Evolutionary conservation across 2,888 invertebrate species (phyloP).

Genomic region (Leptinotarsa juncta): DNA sequence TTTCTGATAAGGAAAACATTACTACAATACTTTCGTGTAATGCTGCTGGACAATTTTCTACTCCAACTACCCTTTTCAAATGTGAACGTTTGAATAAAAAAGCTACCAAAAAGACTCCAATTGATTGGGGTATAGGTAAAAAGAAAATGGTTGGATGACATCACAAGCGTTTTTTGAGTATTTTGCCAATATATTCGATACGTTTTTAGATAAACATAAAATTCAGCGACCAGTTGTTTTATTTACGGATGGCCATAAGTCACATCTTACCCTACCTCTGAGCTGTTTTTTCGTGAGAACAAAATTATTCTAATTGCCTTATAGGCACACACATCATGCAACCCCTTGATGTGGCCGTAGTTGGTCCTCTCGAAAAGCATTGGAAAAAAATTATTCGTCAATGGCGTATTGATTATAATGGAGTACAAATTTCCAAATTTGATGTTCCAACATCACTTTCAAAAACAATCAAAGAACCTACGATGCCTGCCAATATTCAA

Average conservation of each 20-base stretch:
- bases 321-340: constrained; percentile 4
- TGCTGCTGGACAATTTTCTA: background rate
- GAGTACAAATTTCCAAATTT: background rate
- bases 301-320: background rate
- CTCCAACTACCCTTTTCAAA: no score
- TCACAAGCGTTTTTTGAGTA: no score
- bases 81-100: no score
- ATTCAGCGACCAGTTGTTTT: constrained; percentile 4
- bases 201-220: background rate
- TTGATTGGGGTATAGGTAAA: no score
- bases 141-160: no score
- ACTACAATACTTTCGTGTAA: background rate
- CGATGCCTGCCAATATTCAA: background rate
- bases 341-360: background rate
- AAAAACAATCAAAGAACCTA: background rate
- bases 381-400: constrained; percentile 6
- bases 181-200: no score
- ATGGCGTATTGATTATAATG: constrained; percentile 1
- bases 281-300: background rate
- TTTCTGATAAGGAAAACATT: background rate
- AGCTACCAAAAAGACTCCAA: no score
- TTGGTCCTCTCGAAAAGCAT: constrained; percentile 5
- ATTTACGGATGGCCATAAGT: constrained; percentile 4
- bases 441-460: background rate
- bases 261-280: background rate